These are phyloP conservation scores for Limosa lapponica DNA, from an alignment of 2,797 vertebrate genomes.

Conservation along the genomic window DNA sequence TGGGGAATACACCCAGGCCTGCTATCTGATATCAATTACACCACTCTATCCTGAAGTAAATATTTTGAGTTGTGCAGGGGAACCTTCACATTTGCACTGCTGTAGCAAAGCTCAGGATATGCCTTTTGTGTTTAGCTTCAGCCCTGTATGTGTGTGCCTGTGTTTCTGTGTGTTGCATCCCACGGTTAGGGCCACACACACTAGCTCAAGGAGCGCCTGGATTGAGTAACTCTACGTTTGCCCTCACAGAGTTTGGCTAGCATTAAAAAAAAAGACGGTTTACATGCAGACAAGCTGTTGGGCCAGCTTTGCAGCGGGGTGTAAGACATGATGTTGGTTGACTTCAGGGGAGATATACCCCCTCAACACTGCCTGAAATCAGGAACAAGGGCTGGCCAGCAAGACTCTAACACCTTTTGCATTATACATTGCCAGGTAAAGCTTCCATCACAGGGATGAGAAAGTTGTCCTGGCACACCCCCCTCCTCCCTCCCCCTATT, in stretches of 20 bases:
- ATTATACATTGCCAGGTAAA: neutral
- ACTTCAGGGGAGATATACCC: neutral
- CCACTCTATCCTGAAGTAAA: neutral
- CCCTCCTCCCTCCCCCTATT: neutral
- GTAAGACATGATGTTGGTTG: neutral
- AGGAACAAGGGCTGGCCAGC: neutral
- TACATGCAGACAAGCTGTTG: neutral
- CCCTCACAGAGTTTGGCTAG: neutral
- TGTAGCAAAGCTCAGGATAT: neutral
- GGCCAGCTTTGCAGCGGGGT: neutral
- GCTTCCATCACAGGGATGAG: neutral
- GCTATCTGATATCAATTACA: neutral
- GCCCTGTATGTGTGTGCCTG: neutral
- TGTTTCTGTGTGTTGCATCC: accelerated
- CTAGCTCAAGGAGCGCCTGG: neutral
- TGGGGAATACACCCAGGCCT: neutral
- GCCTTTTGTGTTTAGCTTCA: neutral
- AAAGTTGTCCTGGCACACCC: neutral
- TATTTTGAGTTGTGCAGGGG: neutral
- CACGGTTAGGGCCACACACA: neutral
- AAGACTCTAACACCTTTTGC: neutral
- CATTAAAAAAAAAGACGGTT: neutral
- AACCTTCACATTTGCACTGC: neutral
- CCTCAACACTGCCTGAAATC: neutral
- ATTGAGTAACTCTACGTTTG: neutral